Base-by-base conservation (phyloP, 1,140 invertebrate genomes). In the Metaphire vulgaris region DNA sequence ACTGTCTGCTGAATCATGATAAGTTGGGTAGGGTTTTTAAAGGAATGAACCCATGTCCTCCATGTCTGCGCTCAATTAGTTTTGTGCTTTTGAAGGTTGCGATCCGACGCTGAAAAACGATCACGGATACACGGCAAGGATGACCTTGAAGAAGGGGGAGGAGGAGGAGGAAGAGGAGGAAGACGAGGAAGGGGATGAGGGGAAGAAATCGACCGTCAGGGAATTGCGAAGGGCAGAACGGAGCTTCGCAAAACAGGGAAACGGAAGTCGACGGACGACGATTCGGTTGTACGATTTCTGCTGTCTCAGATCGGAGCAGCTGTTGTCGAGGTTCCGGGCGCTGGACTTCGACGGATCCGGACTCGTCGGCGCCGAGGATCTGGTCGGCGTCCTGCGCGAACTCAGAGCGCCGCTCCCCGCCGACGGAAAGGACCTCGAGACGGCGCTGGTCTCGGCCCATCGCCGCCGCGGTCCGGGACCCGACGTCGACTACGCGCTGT, bases 61-160 rank as follows among this genome's bases (percentile, higher is more conserved):
- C n/a, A n/a, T n/a, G n/a, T n/a, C n/a, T n/a, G n/a, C n/a, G n/a
- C n/a, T n/a, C n/a, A n/a, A n/a, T n/a, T n/a, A n/a, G n/a, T n/a
- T n/a, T n/a, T n/a, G n/a, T n/a, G n/a, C 21, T 30, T 77, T 73
- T 77, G 33, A 68, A 86, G 86, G 86, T 69, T 86, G 85, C 72
- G 87, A 87, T 80, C 85, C 85, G 0, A 87, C 87, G 79, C 77
- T 79, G 31, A 87, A 87, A 78, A 86, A 87, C 75, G 81, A 81
- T 78, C 83, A 85, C 72, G 86, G 85, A n/a, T 78, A 81, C 41
- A 81, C 80, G 56, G 80, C 85, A 26, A 83, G 81, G 79, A 72
- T 78, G 14, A 79, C 86, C 30, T 85, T 85, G 31, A 87, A 87
- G 78, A 85, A 86, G 65, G n/a, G n/a, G n/a, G n/a, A n/a, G n/a